A percentile compares a stretch with the other conserved stretches of the same genome.
Evolutionary conservation across 2,888 invertebrate species (phyloP).

Genomic region (Perizoma flavofasciatum): DNA sequence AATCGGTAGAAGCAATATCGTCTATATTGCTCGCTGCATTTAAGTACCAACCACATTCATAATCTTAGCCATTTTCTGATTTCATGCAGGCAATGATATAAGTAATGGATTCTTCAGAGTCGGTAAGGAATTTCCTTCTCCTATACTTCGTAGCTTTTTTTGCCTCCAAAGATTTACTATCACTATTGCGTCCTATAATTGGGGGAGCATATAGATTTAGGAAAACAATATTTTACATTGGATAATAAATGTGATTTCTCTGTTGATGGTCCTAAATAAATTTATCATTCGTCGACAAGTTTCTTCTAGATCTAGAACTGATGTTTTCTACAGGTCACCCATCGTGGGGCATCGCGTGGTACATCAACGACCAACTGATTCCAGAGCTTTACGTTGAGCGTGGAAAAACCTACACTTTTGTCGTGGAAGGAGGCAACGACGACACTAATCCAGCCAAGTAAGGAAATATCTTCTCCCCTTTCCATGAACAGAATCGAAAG

Average conservation of each 20-base stretch:
- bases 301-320: too few species aligned
- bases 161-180: background rate
- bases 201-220: too few species aligned
- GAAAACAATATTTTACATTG: too few species aligned
- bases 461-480: background rate
- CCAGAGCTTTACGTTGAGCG: conserved; percentile 95
- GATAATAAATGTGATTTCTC: too few species aligned
- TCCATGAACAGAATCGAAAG: too few species aligned
- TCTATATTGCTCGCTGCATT: too few species aligned
- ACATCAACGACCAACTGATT: conserved; percentile 94
- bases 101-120: conserved; percentile 60
- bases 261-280: too few species aligned
- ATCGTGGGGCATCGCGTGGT: conserved; percentile 97
- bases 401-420: conserved; percentile 93
- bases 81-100: conserved; percentile 76
- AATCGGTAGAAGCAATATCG: too few species aligned
- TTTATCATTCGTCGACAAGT: too few species aligned
- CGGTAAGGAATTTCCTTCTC: conserved; percentile 51
- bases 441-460: conserved; percentile 90
- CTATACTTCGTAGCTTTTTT: conserved; percentile 1
- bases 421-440: conserved; percentile 93
- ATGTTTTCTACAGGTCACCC: conserved; percentile 80
- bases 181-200: too few species aligned
- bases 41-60: background rate
- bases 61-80: conserved; percentile 34